Percentiles rank a stretch among this genome's conserved stretches.
phyloP scores from a whole-genome alignment of 2,113 vertebrate genomes.

The Chaetodon auriga region DNA sequence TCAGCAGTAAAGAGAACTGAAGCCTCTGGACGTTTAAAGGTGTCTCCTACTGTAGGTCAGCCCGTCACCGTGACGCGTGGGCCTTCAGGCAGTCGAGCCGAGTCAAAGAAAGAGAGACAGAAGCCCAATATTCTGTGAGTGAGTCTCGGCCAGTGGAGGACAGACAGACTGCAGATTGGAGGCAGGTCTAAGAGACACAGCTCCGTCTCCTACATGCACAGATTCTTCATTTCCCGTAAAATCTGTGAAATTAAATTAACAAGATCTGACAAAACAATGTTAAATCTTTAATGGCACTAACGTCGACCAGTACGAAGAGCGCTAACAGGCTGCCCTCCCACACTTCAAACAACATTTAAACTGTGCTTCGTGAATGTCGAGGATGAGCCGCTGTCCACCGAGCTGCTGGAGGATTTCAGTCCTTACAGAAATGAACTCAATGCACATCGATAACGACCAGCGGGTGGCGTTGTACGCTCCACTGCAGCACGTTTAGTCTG shows the following conservation, averaged over 20 bases:
- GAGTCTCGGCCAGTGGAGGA: background rate
- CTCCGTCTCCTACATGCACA: background rate
- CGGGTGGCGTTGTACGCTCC: too few species aligned
- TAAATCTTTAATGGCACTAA: background rate
- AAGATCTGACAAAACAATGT: background rate
- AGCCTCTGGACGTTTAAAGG: constrained; percentile 23
- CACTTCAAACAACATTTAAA: background rate
- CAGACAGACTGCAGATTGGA: background rate
- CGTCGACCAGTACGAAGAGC: background rate
- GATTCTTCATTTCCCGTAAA: background rate
- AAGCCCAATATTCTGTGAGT: background rate
- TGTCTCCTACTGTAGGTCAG: constrained; percentile 25
- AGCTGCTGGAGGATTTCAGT: background rate
- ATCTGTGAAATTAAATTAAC: background rate
- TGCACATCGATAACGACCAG: background rate
- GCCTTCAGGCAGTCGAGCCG: background rate
- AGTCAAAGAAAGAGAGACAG: background rate
- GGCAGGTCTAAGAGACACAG: background rate
- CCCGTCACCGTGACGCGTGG: background rate
- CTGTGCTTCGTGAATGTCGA: background rate
- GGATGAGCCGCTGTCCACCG: background rate
- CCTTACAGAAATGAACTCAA: background rate
- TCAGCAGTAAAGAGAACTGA: background rate
- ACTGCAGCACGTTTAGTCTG: too few species aligned
- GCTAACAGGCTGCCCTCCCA: background rate